These are phyloP conservation scores for Trochalopteron elliotii DNA, from an alignment of 2,113 vertebrate species.

Conservation along the genomic window DNA sequence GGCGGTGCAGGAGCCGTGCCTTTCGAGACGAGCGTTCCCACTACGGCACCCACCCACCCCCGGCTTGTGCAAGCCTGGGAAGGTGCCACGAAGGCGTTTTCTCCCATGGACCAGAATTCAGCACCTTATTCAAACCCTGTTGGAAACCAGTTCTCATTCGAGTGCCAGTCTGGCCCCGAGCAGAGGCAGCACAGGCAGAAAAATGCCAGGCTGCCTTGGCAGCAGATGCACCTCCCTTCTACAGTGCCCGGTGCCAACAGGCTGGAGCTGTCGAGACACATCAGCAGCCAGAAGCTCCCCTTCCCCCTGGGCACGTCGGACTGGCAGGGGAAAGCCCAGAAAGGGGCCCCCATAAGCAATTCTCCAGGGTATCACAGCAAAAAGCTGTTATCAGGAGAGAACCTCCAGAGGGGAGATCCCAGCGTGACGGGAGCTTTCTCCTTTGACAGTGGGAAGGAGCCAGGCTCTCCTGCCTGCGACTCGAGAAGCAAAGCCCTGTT, in stretches of 20 bases:
- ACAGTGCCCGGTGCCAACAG: conserved; percentile 75
- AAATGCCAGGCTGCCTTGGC: conserved; percentile 82
- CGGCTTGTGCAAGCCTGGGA: conserved; percentile 86
- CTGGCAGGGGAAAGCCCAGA: conserved; percentile 83
- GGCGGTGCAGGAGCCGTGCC: conserved; percentile 70
- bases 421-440: conserved; percentile 65
- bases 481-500: conserved; percentile 82
- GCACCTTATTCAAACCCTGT: conserved; percentile 72
- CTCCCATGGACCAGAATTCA: conserved; percentile 77
- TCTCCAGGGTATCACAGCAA: conserved; percentile 69
- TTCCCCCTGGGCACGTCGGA: conserved; percentile 78
- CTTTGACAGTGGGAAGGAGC: conserved; percentile 74
- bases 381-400: conserved; percentile 71
- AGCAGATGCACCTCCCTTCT: conserved; percentile 79
- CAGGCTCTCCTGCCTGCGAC: conserved; percentile 76
- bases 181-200: conserved; percentile 80
- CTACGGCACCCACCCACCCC: conserved; percentile 59
- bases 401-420: conserved; percentile 73
- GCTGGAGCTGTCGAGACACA: conserved; percentile 81
- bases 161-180: conserved; percentile 79
- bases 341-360: conserved; percentile 66
- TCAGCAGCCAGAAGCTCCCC: conserved; percentile 81
- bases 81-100: conserved; percentile 77
- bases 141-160: conserved; percentile 79
- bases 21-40: conserved; percentile 78